Evolutionary conservation across 2,888 invertebrate species (phyloP), one percentile per base, ranked within the genome.

Genomic region (Chloroclysta siterata): DNA sequence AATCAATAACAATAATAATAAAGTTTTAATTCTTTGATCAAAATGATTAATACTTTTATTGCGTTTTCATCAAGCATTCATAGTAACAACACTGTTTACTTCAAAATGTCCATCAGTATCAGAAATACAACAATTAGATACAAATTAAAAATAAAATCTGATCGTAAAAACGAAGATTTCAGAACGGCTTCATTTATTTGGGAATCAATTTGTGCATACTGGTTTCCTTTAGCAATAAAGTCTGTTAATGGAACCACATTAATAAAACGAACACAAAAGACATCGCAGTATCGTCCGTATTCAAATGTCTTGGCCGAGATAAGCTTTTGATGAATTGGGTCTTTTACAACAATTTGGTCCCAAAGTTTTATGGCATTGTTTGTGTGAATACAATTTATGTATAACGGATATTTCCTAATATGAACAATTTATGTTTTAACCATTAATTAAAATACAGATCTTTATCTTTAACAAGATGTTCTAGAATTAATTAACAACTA

Each of bases 211-310:
- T 87, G 88, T 88, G 84, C 82, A 81, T 75, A 78, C 83, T 71
- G 80, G 82, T 86, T 83, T 78, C 72, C 72, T 71, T 66, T 66
- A 77, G 80, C 82, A 78, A 87, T 90, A 89, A 89, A 89, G 76
- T 77, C 79, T 80, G 82, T 82, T 89, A 89, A 90, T 89, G 88
- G 87, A 85, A 79, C 82, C 78, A 84, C 84, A 84, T 87, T 85
- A 85, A 89, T 87, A 88, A 88, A 87, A 82, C 72, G 69, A 75
- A 83, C 79, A 82, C 61, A 87, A 87, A 85, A 82, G 76, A 78
- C 72, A 76, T 78, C 75, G 77, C 73, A 54, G 53, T 51, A 54
- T 48, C 78, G 42, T 52, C 54, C 56, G 74, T 80, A 83, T 86
- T 83, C 79, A 82, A 84, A 84, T 82, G 80, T 77, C 73, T 87